Conservation (phyloP, 2,113 vertebrate genomes). For the Austrofundulus limnaeus region DNA sequence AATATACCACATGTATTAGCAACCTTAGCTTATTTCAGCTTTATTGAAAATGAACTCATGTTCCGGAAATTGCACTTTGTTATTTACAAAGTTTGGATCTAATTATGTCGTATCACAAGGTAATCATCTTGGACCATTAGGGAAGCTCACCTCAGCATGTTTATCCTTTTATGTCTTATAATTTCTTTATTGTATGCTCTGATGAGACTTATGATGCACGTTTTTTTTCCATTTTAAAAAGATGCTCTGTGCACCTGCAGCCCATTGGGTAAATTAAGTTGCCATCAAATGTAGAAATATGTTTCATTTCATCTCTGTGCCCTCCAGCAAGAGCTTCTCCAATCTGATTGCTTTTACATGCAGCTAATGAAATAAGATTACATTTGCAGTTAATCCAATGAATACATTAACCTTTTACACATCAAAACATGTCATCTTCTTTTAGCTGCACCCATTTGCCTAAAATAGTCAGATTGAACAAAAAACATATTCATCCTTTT, state of each 20-base stretch:
- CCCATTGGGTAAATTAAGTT: conserved; percentile 38
- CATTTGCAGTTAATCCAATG: conserved; percentile 57
- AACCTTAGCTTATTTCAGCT: not conserved
- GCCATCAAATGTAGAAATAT: conserved; percentile 47
- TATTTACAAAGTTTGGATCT: conserved; percentile 6
- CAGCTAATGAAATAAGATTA: conserved; percentile 55
- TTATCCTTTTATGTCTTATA: conserved; percentile 3
- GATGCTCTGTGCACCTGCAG: conserved; percentile 36
- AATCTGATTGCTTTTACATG: conserved; percentile 56
- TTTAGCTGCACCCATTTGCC: conserved; percentile 30
- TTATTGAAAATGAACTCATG: not conserved
- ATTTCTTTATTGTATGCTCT: not conserved
- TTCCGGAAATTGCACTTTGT: not conserved
- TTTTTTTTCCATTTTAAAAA: conserved; percentile 2
- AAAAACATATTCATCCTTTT: conserved; percentile 23
- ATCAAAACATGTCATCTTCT: conserved; percentile 53
- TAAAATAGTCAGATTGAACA: conserved; percentile 44
- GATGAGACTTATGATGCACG: conserved; percentile 16
- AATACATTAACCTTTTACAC: conserved; percentile 71
- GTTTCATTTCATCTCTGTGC: conserved; percentile 33
- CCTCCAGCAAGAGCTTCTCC: conserved; percentile 31
- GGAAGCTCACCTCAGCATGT: not conserved
- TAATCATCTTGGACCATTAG: not conserved
- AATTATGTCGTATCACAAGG: not conserved
- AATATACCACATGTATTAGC: not conserved